phyloP scores from a whole-genome alignment of 2,888 invertebrate species.

The Clitarchus hookeri region DNA sequence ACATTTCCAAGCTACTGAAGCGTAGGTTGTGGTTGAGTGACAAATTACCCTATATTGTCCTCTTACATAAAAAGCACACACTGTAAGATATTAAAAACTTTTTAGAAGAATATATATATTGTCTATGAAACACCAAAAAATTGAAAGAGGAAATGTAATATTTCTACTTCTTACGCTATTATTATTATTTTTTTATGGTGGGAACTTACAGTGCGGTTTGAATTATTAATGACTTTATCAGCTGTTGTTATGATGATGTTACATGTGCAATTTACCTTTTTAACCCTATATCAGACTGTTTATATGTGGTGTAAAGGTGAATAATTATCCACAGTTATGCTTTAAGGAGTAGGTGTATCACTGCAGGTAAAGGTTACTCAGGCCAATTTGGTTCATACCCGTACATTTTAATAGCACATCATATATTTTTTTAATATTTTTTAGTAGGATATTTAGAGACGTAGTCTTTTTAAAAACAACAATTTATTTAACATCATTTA shows the following conservation, averaged over 20 bases:
- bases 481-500: slow-evolving; percentile 46
- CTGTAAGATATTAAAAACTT: neutral
- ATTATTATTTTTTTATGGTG: neutral
- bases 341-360: neutral
- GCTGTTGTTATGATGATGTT: neutral
- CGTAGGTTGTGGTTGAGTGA: neutral
- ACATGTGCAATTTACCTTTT: neutral
- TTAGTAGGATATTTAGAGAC: slow-evolving; percentile 39
- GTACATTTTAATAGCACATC: slow-evolving; percentile 34
- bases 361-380: slow-evolving; percentile 22
- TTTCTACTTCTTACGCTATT: neutral
- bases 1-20: neutral
- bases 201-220: neutral
- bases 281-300: neutral
- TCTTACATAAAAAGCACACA: slow-evolving; percentile 1
- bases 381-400: slow-evolving; percentile 38
- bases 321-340: neutral
- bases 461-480: slow-evolving; percentile 43
- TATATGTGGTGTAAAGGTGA: neutral
- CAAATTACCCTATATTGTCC: neutral
- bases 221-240: neutral
- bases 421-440: slow-evolving; percentile 38
- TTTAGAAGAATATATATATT: slow-evolving; percentile 8
- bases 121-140: neutral
- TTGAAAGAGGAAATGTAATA: neutral